These are phyloP conservation scores for Lepidurus apus DNA, from an alignment of 1,140 invertebrate genomes.

Conservation along the genomic window DNA sequence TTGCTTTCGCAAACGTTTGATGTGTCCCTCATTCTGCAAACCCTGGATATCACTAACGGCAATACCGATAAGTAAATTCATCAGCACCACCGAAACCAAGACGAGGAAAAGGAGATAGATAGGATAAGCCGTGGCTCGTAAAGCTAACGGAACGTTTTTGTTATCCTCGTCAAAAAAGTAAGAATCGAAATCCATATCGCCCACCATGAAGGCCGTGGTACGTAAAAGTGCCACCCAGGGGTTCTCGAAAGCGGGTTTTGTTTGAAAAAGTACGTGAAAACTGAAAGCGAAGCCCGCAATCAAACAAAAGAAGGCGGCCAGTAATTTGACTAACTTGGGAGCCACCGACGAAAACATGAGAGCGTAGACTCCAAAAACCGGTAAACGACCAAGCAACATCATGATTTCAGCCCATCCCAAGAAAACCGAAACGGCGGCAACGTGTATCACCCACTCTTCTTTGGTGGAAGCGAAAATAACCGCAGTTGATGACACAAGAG, in stretches of 20 bases:
- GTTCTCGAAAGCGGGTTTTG: constrained; percentile 44
- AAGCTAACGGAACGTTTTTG: not conserved
- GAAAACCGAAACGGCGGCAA: constrained; percentile 50
- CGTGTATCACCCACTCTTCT: constrained; percentile 47
- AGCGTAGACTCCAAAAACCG: constrained; percentile 49
- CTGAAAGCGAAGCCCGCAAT: constrained; percentile 54
- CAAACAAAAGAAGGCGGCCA: constrained; percentile 50
- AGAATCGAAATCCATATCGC: constrained; percentile 52
- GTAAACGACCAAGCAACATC: constrained; percentile 50
- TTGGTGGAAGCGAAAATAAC: constrained; percentile 32
- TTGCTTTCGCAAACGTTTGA: constrained; percentile 46
- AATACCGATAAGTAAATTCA: constrained; percentile 58
- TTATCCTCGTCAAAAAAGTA: constrained; percentile 24
- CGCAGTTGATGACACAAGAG: constrained; percentile 26
- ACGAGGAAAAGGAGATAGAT: constrained; percentile 56
- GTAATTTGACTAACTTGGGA: constrained; percentile 49
- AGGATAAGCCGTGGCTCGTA: constrained; percentile 42
- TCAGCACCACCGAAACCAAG: constrained; percentile 57
- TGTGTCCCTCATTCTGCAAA: constrained; percentile 51
- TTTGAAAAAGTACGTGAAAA: constrained; percentile 50
- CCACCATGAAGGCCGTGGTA: constrained; percentile 56
- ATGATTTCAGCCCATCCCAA: constrained; percentile 52
- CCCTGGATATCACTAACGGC: constrained; percentile 59
- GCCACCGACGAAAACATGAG: constrained; percentile 51
- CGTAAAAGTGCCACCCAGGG: constrained; percentile 49